Evolutionary conservation across 2,888 invertebrate species (phyloP).

Genomic region (Orchesella flavescens): DNA sequence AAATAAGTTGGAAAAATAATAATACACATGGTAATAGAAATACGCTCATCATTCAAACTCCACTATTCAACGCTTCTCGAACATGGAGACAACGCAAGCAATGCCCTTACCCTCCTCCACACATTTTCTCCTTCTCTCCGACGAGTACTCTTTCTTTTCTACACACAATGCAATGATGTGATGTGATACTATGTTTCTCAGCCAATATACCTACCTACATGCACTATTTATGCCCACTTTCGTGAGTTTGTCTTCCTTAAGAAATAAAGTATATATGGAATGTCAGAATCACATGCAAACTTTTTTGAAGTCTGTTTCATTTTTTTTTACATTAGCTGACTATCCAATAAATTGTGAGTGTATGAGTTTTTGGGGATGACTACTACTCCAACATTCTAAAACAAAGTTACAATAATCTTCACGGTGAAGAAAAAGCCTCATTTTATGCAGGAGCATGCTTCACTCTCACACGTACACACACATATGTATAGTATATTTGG

Average conservation of each 20-base stretch:
- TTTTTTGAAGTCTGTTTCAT: no score
- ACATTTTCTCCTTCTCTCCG: neutral
- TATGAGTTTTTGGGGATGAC: no score
- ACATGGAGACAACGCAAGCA: neutral
- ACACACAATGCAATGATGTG: neutral
- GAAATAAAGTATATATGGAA: no score
- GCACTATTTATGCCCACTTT: neutral
- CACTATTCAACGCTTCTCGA: neutral
- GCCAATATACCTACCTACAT: neutral
- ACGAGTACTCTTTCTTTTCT: neutral
- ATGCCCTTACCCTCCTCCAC: constrained; percentile 17
- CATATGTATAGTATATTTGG: no score
- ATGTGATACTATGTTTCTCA: neutral
- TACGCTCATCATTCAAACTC: neutral
- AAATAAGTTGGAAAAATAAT: no score
- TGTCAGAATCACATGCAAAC: no score
- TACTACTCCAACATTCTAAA: no score
- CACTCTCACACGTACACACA: neutral
- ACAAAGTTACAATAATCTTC: neutral
- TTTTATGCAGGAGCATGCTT: constrained; percentile 20
- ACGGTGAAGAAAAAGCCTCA: neutral
- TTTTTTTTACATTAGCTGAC: no score
- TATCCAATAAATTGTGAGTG: no score
- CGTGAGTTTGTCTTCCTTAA: no score
- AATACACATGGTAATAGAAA: constrained; percentile 10